Evolutionary conservation across 2,797 vertebrate genomes (phyloP), one percentile per base, ranked within the genome.

Genomic region (Sternarchorhynchus goeldii): DNA sequence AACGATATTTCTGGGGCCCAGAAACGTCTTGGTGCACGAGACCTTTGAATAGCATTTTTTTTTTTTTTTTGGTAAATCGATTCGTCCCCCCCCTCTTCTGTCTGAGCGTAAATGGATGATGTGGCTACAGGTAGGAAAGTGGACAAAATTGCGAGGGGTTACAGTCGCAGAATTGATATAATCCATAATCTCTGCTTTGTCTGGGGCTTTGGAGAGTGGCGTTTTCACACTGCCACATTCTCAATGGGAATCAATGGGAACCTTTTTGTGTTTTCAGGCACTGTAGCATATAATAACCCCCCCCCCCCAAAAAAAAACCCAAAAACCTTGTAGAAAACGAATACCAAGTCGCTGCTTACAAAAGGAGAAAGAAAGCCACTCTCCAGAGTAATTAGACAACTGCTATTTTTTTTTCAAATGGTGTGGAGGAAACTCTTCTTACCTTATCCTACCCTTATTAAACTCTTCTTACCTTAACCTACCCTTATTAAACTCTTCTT

Each of bases 141-240:
- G 32, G 50, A 66, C 57, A 66, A 83, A 83, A 76, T 62, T 69
- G 32, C 36, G 62, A 34, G 68, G 14, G 50, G 70, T 45, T 72
- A 78, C 39, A 53, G 14, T 50, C 45, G 45, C 45, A 50, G 20
- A 53, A 39, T 17, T 41, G 45, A 62, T 21, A 12, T 62, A 45
- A 81, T 81, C 81, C 65, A 79, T 83, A 77, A 64, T 82, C 76
- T 77, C 59, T 29, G 41, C 41, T 83, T 81, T 83, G 76, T 81
- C 74, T 66, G 34, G 63, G 57, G 65, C 21, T 16, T 7, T 17
- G 29, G 50, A 63, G 60, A 67, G 36, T 63, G 32, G n/a, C 60
- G 29, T 6, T 71, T n/a, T 59, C 39, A 56, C 45, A 18, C 65
- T 68, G 64, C 77, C 74, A 77, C 10, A 34, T 79, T 66, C 75